Evolutionary conservation across 1,140 invertebrate genomes (phyloP), one percentile per base, ranked within the genome.

Genomic region (Mesaphorura yosii): DNA sequence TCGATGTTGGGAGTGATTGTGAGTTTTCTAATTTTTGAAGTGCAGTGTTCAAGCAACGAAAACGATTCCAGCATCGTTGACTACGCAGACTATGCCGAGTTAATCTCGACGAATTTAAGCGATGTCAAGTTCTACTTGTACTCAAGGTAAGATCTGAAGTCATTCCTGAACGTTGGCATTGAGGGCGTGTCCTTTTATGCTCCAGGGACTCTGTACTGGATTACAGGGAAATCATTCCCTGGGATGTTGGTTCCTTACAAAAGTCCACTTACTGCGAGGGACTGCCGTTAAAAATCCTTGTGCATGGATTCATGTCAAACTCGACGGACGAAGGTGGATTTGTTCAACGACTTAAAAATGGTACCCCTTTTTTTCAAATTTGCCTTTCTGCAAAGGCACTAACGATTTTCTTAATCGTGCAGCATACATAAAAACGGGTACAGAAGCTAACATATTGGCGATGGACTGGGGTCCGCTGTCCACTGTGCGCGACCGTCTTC

Each of bases 401-500:
- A n/a, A n/a, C n/a, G n/a, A n/a, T n/a, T n/a, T n/a, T n/a, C n/a
- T n/a, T n/a, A n/a, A n/a, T n/a, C n/a, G n/a, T 48, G 17, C 22
- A 48, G 46, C 46, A 3, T 48, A 26, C 20, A 15, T 48, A 7
- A 20, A 22, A 34, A 31, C 23, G 6, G 20, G 10, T 5, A 26
- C 6, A 19, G 5, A 6, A 17, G 46, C 46, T 4, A 48, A 48
- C 20, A 48, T 48, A 14, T 27, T 48, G 5, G 25, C 12, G 25
- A 31, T 48, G 6, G 26, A 48, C 46, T 48, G 46, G 46, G 44
- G 44, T 7, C 23, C 14, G 23, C 23, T 46, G 7, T 46, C 44
- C 19, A 22, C 12, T 23, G 22, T 17, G 22, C 12, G 4, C 12
- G 29, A 10, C 23, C 12, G 20, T 6, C 10, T 10, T 5, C 29